Evolutionary conservation across 2,113 vertebrate species (phyloP), one percentile per base, ranked within the genome.

Genomic region (Cairina moschata): DNA sequence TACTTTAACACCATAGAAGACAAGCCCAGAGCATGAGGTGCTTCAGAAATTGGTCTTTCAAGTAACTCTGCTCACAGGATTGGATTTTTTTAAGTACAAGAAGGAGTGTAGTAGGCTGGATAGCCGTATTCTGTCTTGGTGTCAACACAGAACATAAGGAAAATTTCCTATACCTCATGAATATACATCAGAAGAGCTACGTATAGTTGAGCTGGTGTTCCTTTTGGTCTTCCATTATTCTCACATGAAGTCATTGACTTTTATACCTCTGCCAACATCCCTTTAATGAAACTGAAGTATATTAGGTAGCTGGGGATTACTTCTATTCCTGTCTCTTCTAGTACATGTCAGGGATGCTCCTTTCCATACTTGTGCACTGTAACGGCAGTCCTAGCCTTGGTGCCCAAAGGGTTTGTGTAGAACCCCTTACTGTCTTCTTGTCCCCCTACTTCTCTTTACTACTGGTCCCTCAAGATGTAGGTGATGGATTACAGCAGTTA

Each of bases 301-400:
- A 11, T 38, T 38, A 28, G 31, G 14, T 36, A 77, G 34, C 34
- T 86, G 20, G 52, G 29, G 14, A 9, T 29, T 83, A 48, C 17
- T 12, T 56, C 60, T 4, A 3, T 42, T 42, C 8, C 20, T 31
- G 1, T 15, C 4, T 88, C 71, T 79, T 84, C 48, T n/a, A 8
- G 16, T 58, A 9, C 8, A 7, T 59, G 25, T 13, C 34, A 26
- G 8, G 13, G 20, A 36, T 76, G 20, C 3, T 69, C 6, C 17
- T 34, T 84, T 55, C 1, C 2, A 4, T 67, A 13, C 21, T 65
- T 3, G 9, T 29, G 23, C 4, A 5, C 2, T 0, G 7, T 21
- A 90, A 36, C 32, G 31, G 15, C 36, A 66, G 6, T 56, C 4
- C 40, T 59, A 58, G 11, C 22, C 15, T 34, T 10, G 32, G 1